Conservation (phyloP, 2,888 invertebrate genomes). For the Aspidapion aeneum region DNA sequence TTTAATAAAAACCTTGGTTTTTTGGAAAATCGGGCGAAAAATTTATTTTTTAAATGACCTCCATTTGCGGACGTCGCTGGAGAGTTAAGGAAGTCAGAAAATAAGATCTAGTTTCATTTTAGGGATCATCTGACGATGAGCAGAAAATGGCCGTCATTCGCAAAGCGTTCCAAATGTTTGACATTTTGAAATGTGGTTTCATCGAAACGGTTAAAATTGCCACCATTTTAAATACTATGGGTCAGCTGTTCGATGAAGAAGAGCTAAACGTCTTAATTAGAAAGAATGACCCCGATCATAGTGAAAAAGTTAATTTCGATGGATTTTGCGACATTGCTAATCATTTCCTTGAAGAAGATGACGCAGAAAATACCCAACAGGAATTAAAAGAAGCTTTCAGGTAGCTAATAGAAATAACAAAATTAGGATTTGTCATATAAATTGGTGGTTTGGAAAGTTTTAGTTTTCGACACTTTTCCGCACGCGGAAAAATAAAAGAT, state of each 20-base stretch:
- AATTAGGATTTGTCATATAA: too few species aligned
- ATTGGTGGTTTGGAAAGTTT: too few species aligned
- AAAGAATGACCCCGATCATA: conserved; percentile 87
- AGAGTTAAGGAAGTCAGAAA: too few species aligned
- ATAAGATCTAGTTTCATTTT: too few species aligned
- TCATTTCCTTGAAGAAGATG: conserved; percentile 92
- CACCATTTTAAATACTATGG: conserved; percentile 92
- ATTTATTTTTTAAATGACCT: background rate
- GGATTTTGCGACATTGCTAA: conserved; percentile 91
- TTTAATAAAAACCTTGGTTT: background rate
- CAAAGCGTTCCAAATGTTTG: conserved; percentile 96
- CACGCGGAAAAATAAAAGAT: too few species aligned
- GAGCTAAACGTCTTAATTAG: conserved; percentile 86
- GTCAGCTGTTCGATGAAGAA: conserved; percentile 88
- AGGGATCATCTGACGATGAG: conserved; percentile 53
- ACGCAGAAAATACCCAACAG: conserved; percentile 94
- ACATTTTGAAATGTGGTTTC: conserved; percentile 87
- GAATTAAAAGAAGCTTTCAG: conserved; percentile 97
- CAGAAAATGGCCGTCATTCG: conserved; percentile 88
- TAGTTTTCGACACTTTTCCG: too few species aligned
- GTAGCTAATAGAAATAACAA: conserved; percentile 29
- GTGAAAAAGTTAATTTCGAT: conserved; percentile 92
- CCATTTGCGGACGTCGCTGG: background rate
- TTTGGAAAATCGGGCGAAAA: background rate
- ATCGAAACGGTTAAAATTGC: conserved; percentile 89